Evolutionary conservation across 2,797 vertebrate species (phyloP).

Genomic region (Amphiprion clarkii): DNA sequence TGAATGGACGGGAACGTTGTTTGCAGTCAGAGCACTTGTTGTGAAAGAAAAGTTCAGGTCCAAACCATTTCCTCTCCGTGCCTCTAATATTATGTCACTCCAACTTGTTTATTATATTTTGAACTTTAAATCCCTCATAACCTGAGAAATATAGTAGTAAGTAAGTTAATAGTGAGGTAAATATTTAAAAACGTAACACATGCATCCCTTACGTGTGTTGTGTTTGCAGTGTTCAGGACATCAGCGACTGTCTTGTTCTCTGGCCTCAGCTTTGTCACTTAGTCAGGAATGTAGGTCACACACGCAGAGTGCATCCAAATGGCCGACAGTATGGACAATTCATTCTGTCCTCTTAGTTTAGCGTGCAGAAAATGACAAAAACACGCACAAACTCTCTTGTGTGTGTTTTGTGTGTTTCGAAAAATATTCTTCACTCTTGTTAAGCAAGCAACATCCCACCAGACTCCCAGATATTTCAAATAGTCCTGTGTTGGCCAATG

Average conservation of each 20-base stretch:
- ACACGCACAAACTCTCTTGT: background rate
- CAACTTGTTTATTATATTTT: background rate
- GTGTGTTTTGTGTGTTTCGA: constrained; percentile 10
- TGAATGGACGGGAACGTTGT: constrained; percentile 52
- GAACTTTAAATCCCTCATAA: background rate
- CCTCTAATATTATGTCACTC: constrained; percentile 2
- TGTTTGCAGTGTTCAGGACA: constrained; percentile 37
- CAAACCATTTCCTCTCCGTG: background rate
- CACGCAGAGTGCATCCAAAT: constrained; percentile 71
- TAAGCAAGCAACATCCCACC: background rate
- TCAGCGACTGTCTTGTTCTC: constrained; percentile 64
- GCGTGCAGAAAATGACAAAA: background rate
- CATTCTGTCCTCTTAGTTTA: constrained; percentile 39
- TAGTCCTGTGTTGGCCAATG: background rate
- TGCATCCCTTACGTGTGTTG: background rate
- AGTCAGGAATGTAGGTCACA: constrained; percentile 79
- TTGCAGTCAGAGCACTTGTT: constrained; percentile 34
- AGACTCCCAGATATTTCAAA: constrained; percentile 2
- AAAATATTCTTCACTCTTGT: background rate
- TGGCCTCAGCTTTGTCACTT: constrained; percentile 66
- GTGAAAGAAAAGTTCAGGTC: constrained; percentile 14
- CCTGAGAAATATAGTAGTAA: background rate
- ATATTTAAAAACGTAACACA: background rate
- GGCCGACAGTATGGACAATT: constrained; percentile 59
- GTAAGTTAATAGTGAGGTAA: background rate